phyloP scores from a whole-genome alignment of 2,113 vertebrate species.

The Saguinus midas region DNA sequence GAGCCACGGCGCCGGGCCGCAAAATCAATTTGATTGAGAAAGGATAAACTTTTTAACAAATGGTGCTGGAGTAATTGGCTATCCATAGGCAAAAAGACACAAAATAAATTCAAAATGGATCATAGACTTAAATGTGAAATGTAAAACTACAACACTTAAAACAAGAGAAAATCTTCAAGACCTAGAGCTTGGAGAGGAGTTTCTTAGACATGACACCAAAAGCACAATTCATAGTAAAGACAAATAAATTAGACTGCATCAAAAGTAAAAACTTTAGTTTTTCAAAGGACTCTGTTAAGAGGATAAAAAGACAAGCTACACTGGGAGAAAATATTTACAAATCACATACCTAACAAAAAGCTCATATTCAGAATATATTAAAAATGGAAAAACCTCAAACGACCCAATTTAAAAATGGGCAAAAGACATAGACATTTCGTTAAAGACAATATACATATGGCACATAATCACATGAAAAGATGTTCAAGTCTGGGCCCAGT shows the following conservation, averaged over 20 bases:
- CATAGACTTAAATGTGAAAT: not conserved
- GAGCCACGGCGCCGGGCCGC: too few species aligned
- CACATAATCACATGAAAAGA: slow-evolving; percentile 27
- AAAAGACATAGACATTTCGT: not conserved
- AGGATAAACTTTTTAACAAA: not conserved
- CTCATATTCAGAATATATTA: not conserved
- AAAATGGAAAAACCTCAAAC: not conserved
- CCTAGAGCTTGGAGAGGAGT: not conserved
- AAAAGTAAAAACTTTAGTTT: not conserved
- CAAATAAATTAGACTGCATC: not conserved
- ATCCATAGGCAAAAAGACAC: not conserved
- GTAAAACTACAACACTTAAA: not conserved
- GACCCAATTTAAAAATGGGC: not conserved
- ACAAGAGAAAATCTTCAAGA: not conserved
- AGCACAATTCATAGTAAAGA: not conserved
- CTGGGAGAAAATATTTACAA: not conserved
- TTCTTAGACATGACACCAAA: not conserved
- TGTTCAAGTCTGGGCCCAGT: not conserved
- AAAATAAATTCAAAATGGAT: not conserved
- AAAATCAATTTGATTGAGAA: not conserved
- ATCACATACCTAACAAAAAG: not conserved
- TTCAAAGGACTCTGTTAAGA: not conserved
- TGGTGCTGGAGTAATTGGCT: not conserved
- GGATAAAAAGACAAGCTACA: not conserved
- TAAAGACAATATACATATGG: not conserved